phyloP scores from a whole-genome alignment of 2,797 vertebrate genomes.

The Pyrrhura leucotis region DNA sequence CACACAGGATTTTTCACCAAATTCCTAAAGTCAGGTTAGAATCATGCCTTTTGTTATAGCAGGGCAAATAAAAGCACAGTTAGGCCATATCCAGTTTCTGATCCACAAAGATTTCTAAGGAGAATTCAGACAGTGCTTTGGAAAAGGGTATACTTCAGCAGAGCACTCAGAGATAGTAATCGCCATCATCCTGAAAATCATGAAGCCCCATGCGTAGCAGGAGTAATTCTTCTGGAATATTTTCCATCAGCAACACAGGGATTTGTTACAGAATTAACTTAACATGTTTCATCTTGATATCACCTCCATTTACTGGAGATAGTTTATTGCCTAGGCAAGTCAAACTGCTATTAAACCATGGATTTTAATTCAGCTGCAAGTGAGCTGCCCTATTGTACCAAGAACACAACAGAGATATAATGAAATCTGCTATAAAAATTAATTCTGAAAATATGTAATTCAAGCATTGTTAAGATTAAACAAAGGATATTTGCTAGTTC shows the following conservation, averaged over 20 bases:
- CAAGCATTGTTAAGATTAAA: constrained; percentile 36
- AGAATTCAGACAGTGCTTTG: not conserved
- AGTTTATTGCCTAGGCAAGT: constrained; percentile 7
- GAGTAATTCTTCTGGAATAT: not conserved
- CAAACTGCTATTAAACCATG: constrained; percentile 41
- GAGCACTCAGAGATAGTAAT: not conserved
- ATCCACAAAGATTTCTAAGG: not conserved
- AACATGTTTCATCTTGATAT: constrained; percentile 33
- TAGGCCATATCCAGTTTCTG: not conserved
- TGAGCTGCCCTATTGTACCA: not conserved
- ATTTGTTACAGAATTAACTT: constrained; percentile 36
- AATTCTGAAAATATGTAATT: constrained; percentile 52
- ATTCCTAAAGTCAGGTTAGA: constrained; percentile 25
- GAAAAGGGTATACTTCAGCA: not conserved
- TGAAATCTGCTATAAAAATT: constrained; percentile 42
- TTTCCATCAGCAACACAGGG: not conserved
- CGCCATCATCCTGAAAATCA: constrained; percentile 16
- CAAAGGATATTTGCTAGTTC: constrained; percentile 20
- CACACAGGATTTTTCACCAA: not conserved
- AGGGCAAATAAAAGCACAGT: not conserved
- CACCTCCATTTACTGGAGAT: not conserved
- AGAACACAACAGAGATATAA: not conserved
- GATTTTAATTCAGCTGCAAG: constrained; percentile 32
- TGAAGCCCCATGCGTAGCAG: not conserved
- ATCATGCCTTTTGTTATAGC: constrained; percentile 2